Base-by-base conservation (phyloP, 2,888 invertebrate species). In the Tridacna crocea region DNA sequence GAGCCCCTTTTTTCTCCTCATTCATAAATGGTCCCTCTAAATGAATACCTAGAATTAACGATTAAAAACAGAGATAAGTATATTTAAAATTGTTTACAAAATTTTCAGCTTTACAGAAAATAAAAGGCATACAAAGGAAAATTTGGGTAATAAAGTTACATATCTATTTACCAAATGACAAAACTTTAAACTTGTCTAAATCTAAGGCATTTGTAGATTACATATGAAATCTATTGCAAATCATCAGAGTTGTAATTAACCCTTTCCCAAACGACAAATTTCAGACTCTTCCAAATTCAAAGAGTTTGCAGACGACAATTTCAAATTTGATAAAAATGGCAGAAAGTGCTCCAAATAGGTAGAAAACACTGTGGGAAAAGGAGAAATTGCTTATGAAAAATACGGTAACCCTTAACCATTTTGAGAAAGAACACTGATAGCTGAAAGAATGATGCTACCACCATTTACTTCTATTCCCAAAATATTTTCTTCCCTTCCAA, bases 11-110 rank as follows among this genome's bases (percentile, higher is more conserved):
- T 94, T 99, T 99, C 68, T 96, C 96, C 48, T 95, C 95, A 94
- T 96, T 98, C 84, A 99, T 99, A 94, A 99, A 99, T 0, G 99
- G 99, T 0, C 99, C 99, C 95, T 99, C 99, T 51, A 98, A 95
- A 94, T 99, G 99, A 2, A 98, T 96, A 46, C 66, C 66, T 66
- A 11, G 10, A 60, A 60, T n/a, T 13, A 15, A 51, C 15, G 51
- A 51, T 51, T 51, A 55, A 55, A 55, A 55, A 55, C 55, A 55
- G 3, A 19, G 19, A 55, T 15, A 55, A 55, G 15, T 13, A 51
- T 51, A 51, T 51, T 11, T 51, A 13, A 51, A 11, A 51, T 13
- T 51, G 15, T 51, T 11, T 11, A 51, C 55, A 6, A 55, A 55
- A 55, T 15, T 19, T 19, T 11, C 55, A 55, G 55, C 19, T 19